Conservation (phyloP, 2,113 vertebrate genomes). For the Crotalus horridus region DNA sequence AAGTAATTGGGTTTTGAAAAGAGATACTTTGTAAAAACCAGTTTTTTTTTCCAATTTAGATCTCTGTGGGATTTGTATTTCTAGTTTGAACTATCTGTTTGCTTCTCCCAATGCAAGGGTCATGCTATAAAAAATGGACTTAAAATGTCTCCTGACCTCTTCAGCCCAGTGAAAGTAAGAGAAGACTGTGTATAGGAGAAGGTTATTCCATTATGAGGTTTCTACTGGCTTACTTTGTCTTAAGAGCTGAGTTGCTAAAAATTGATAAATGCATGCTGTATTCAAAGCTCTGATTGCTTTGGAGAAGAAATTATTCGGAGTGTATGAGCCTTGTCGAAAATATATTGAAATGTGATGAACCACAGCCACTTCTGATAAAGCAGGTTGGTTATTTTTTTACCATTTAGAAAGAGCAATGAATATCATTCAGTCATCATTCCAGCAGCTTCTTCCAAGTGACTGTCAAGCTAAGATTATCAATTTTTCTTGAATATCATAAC, state of each 20-base stretch:
- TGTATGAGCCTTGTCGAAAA: constrained; percentile 57
- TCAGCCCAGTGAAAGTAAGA: constrained; percentile 13
- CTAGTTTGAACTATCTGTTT: constrained; percentile 5
- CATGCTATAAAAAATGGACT: constrained; percentile 19
- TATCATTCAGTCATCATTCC: constrained; percentile 62
- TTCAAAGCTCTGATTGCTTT: constrained; percentile 64
- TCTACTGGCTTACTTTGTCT: constrained; percentile 28
- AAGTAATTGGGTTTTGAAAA: constrained; percentile 5
- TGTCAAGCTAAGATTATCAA: constrained; percentile 46
- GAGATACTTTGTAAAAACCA: background rate
- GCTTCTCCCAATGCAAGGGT: constrained; percentile 1
- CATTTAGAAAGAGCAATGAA: constrained; percentile 69
- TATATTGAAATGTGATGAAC: constrained; percentile 72
- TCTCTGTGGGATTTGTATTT: constrained; percentile 1
- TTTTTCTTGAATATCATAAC: constrained; percentile 57
- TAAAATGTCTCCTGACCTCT: constrained; percentile 41
- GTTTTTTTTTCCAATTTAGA: background rate
- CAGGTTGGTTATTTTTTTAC: constrained; percentile 72
- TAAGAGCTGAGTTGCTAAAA: constrained; percentile 51
- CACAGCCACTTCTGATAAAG: constrained; percentile 63
- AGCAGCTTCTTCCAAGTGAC: constrained; percentile 60
- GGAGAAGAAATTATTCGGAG: constrained; percentile 48
- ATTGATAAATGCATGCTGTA: constrained; percentile 58
- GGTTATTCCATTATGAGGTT: constrained; percentile 43
- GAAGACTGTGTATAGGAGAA: constrained; percentile 32